phyloP scores from a whole-genome alignment of 2,113 vertebrate genomes.

The Saccopteryx bilineata region DNA sequence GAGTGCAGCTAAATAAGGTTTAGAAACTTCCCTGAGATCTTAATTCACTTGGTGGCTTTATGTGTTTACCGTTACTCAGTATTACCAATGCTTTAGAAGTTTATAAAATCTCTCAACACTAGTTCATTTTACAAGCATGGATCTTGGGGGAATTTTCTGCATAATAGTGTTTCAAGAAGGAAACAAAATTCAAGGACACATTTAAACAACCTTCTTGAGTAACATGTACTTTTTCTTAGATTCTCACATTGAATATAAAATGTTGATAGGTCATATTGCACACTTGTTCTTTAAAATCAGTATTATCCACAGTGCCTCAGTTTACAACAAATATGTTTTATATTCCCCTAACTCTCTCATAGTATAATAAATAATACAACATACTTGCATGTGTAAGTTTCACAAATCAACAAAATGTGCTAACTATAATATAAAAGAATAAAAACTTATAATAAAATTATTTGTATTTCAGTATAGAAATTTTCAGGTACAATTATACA shows the following conservation, averaged over 20 bases:
- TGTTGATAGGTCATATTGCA: not conserved
- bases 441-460: constrained; percentile 4
- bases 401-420: not conserved
- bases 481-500: not conserved
- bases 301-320: not conserved
- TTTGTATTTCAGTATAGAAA: constrained; percentile 21
- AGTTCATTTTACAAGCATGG: constrained; percentile 65
- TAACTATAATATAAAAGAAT: constrained; percentile 10
- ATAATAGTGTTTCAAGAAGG: constrained; percentile 46
- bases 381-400: not conserved
- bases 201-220: constrained; percentile 28
- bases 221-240: not conserved
- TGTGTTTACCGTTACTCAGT: not conserved
- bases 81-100: constrained; percentile 63
- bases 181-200: constrained; percentile 55
- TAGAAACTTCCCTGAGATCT: constrained; percentile 49
- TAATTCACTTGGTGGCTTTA: constrained; percentile 62
- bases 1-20: not conserved
- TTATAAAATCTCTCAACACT: constrained; percentile 52
- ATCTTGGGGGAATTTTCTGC: constrained; percentile 51
- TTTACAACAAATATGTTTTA: not conserved
- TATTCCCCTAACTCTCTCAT: not conserved
- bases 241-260: not conserved
- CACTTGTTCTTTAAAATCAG: not conserved
- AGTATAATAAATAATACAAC: not conserved